Evolutionary conservation across 1,140 invertebrate genomes (phyloP).

Genomic region (Drosophila nebulosa): DNA sequence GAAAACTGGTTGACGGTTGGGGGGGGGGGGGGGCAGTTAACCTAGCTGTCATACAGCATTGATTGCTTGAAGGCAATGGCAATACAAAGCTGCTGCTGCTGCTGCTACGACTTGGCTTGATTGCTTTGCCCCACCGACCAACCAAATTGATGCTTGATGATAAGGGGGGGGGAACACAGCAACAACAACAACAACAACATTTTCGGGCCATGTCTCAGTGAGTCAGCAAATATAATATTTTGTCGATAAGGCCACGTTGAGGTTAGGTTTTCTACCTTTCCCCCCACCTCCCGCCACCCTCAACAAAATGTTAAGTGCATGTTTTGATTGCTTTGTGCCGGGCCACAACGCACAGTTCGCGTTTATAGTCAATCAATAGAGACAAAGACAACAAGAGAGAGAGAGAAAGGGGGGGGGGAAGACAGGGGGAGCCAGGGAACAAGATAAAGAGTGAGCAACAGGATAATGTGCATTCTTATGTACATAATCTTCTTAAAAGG

Average conservation of each 20-base stretch:
- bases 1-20: neutral
- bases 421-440: no score
- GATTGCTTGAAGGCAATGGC: slow-evolving; percentile 64
- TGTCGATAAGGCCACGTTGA: slow-evolving; percentile 27
- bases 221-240: slow-evolving; percentile 49
- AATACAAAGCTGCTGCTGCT: slow-evolving; percentile 47
- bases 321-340: slow-evolving; percentile 73
- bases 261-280: neutral
- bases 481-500: slow-evolving; percentile 54
- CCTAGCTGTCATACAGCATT: slow-evolving; percentile 78
- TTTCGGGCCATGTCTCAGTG: slow-evolving; percentile 47
- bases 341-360: slow-evolving; percentile 50
- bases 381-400: neutral
- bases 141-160: no score
- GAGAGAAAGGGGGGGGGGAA: neutral
- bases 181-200: slow-evolving; percentile 1
- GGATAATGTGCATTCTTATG: slow-evolving; percentile 55
- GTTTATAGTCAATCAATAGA: slow-evolving; percentile 55
- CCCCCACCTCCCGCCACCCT: slow-evolving; percentile 30
- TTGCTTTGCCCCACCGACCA: slow-evolving; percentile 41
- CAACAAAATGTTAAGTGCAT: slow-evolving; percentile 77
- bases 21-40: slow-evolving; percentile 49
- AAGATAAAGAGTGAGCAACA: no score
- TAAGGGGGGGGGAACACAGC: no score
- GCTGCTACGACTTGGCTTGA: slow-evolving; percentile 56